These are phyloP conservation scores for Pentalonia nigronervosa DNA, from an alignment of 1,140 invertebrate species.

Conservation along the genomic window DNA sequence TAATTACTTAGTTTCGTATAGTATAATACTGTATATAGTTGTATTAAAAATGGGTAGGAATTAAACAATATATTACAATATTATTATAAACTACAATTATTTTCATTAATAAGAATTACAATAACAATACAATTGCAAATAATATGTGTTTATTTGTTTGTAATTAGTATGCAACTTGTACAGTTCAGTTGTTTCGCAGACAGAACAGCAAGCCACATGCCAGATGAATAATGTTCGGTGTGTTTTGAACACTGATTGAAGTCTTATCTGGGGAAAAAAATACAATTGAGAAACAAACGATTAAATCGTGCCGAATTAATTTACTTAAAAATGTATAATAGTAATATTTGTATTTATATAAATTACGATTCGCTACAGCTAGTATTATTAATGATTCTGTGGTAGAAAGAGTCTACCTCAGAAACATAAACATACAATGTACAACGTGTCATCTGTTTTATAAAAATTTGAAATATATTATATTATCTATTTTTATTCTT, in stretches of 20 bases:
- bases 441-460: too few species aligned
- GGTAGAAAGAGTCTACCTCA: neutral
- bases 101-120: neutral
- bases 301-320: neutral
- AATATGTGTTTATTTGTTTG: neutral
- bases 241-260: neutral
- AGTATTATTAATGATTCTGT: neutral
- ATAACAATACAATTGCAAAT: neutral
- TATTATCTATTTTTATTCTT: too few species aligned
- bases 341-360: neutral
- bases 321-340: neutral
- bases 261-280: neutral
- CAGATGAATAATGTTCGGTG: neutral
- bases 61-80: constrained; percentile 9
- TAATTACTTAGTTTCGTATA: neutral
- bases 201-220: neutral
- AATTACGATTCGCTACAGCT: neutral
- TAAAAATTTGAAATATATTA: neutral
- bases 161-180: neutral
- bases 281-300: neutral
- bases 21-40: constrained; percentile 11
- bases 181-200: neutral
- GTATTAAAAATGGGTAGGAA: neutral
- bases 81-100: neutral
- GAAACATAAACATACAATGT: neutral